Base-by-base conservation (phyloP, 2,113 vertebrate genomes). In the Rallus limicola region DNA sequence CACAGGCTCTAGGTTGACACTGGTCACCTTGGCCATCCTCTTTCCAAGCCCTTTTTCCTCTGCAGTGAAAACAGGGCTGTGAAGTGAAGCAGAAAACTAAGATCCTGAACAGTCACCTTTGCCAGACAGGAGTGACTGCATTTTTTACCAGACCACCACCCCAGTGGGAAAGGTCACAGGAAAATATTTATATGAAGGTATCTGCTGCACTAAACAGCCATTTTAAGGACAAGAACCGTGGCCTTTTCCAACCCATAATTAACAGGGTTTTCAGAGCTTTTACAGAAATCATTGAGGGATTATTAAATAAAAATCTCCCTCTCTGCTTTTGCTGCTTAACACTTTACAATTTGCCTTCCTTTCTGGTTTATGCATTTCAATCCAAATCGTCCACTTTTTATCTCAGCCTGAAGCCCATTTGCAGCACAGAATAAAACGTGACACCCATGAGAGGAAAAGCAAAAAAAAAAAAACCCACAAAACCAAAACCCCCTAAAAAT, bases 381-480 rank as follows among this genome's bases (percentile, higher is more conserved):
- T 31, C 33, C 23, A 74, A 78, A 83, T n/a, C 58, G 58, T 60
- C 24, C 69, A 15, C 55, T 88, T 58, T 85, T 82, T 68, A 29
- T 53, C 78, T 65, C 88, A 53, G 77, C 10, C 90, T 92, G 92
- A 58, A 87, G 81, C 48, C 81, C n/a, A 88, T 90, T 91, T 88
- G 62, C 71, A 75, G 65, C 55, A 31, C 46, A 69, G 80, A 90
- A 65, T n/a, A 55, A 88, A 78, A 90, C n/a, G 48, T 64, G 16
- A 21, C 26, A 31, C 26, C 33, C 62, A 46, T 1, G 0, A 74
- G 69, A 79, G 33, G 68, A 29, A 58, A 29, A 63, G 69, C 9
- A 6, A n/a, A 62, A 64, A 59, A 34, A 59, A 55, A 80, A 58
- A 64, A 42, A 11, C 40, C 40, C 40, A 11, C 14, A 42, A 42